These are phyloP conservation scores for Drusus annulatus DNA, from an alignment of 1,140 invertebrate genomes.

Conservation along the genomic window DNA sequence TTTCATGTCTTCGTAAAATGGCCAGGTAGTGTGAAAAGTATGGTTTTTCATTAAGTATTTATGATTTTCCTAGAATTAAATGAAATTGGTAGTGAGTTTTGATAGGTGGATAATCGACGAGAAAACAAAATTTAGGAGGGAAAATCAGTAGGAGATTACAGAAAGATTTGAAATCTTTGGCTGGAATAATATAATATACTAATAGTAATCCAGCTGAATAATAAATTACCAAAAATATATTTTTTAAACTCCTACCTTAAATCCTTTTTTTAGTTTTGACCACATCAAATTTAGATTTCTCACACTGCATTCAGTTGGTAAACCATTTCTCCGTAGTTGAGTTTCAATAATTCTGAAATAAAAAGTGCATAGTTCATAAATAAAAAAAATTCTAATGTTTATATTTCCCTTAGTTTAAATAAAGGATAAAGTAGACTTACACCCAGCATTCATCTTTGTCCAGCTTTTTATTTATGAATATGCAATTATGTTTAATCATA, in stretches of 20 bases:
- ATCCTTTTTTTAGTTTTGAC: conserved; percentile 48
- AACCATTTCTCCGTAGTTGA: conserved; percentile 43
- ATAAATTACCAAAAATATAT: neutral
- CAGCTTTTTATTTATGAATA: conserved; percentile 28
- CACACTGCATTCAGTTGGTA: conserved; percentile 40
- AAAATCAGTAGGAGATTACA: too few species aligned
- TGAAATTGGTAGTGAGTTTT: neutral
- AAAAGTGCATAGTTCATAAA: conserved; percentile 29
- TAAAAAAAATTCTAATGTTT: neutral
- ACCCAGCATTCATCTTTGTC: conserved; percentile 49
- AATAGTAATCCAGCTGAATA: too few species aligned
- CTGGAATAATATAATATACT: too few species aligned
- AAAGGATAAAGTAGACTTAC: conserved; percentile 46
- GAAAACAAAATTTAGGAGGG: too few species aligned
- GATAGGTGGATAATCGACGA: too few species aligned
- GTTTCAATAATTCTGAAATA: conserved; percentile 44
- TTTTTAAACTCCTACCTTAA: conserved; percentile 45
- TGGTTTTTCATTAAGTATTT: conserved; percentile 43
- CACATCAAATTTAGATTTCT: conserved; percentile 51
- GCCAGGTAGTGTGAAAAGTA: conserved; percentile 60
- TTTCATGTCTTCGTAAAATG: conserved; percentile 66
- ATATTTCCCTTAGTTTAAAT: neutral
- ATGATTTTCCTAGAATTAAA: conserved; percentile 46
- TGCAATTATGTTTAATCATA: conserved; percentile 33
- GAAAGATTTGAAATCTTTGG: too few species aligned